Evolutionary conservation across 2,888 invertebrate species (phyloP).

Genomic region (Netelia melanura): DNA sequence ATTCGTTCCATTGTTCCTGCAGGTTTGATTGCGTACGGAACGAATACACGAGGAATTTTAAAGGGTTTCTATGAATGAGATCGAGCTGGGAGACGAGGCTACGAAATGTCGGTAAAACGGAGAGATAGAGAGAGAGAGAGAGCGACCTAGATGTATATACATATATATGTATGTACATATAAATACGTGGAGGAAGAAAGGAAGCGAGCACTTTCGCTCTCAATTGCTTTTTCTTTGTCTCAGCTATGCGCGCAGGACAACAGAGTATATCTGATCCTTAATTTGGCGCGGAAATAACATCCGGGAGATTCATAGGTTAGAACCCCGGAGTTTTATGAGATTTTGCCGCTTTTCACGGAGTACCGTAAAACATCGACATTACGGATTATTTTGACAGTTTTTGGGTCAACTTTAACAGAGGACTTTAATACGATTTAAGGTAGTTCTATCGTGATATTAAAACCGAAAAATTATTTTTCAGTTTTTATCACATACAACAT

Average conservation of each 20-base stretch:
- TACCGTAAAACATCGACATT: too few relatives aligned
- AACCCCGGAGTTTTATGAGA: conserved; percentile 30
- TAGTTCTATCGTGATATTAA: too few relatives aligned
- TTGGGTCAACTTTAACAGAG: too few relatives aligned
- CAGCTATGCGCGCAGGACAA: neutral
- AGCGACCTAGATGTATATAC: too few relatives aligned
- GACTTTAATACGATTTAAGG: too few relatives aligned
- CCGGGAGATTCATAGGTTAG: conserved; percentile 44
- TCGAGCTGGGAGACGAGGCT: neutral
- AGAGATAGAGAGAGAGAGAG: neutral
- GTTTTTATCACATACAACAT: too few relatives aligned
- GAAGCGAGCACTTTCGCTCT: neutral
- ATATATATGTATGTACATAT: too few relatives aligned
- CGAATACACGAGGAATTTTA: conserved; percentile 21
- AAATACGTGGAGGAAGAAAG: neutral
- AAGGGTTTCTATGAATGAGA: neutral
- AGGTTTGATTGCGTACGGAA: conserved; percentile 24
- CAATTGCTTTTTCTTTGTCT: neutral
- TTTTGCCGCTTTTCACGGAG: conserved; percentile 8
- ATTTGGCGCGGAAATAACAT: conserved; percentile 50
- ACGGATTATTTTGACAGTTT: too few relatives aligned
- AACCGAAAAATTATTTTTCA: too few relatives aligned
- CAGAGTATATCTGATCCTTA: conserved; percentile 28
- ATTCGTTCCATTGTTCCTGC: neutral
- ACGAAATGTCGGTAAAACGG: conserved; percentile 22